A percentile compares a stretch with the other conserved stretches of the same genome.
phyloP scores from a whole-genome alignment of 2,797 vertebrate species.

The Leptoclinus maculatus region DNA sequence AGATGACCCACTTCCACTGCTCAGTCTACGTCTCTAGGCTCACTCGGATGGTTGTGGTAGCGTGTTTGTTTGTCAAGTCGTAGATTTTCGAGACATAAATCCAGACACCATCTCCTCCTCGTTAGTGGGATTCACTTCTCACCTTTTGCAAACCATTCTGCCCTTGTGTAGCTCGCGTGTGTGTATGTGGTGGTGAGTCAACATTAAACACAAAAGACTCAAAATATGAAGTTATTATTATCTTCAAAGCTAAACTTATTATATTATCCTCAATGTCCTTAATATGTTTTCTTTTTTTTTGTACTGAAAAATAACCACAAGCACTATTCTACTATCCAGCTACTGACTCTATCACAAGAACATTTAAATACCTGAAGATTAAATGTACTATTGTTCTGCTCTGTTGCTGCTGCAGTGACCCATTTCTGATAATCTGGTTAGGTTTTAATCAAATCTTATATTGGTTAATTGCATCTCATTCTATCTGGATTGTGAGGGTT shows the following conservation, averaged over 20 bases:
- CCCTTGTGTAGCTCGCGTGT: background rate
- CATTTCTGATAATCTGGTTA: background rate
- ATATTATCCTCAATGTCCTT: background rate
- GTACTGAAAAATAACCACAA: background rate
- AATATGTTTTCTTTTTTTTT: background rate
- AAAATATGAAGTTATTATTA: background rate
- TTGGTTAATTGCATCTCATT: background rate
- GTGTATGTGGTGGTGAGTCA: background rate
- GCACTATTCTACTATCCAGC: background rate
- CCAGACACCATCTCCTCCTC: constrained; percentile 14
- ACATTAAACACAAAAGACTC: background rate
- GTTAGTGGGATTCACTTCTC: background rate
- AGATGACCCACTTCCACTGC: constrained; percentile 74
- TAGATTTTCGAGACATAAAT: constrained; percentile 16
- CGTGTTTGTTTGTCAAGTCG: constrained; percentile 19
- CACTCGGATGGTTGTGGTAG: constrained; percentile 11
- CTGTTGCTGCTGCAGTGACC: background rate
- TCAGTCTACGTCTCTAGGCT: constrained; percentile 47
- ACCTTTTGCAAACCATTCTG: background rate
- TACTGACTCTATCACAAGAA: background rate
- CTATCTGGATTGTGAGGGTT: background rate
- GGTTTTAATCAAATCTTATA: background rate
- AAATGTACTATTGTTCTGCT: background rate
- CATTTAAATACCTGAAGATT: background rate
- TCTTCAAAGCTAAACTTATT: background rate